A percentile compares a stretch with the other conserved stretches of the same genome.
phyloP scores from a whole-genome alignment of 2,888 invertebrate genomes.

The Drosophila leonis region DNA sequence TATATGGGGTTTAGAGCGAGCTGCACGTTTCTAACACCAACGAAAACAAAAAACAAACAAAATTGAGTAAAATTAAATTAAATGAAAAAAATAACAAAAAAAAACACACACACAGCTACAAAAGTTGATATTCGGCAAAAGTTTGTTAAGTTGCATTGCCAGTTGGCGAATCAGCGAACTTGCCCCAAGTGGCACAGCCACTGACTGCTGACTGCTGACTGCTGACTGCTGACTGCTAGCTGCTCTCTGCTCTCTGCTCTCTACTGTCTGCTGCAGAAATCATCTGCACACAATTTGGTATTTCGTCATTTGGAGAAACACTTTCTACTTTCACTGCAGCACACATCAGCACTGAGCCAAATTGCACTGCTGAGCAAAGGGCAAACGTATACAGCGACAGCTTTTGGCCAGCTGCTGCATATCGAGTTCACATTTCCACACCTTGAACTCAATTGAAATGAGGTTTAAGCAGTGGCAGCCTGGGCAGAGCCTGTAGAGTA shows the following conservation, averaged over 20 bases:
- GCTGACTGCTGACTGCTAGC: too few relatives aligned
- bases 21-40: conserved; percentile 38
- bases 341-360: conserved; percentile 17
- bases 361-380: conserved; percentile 42
- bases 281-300: conserved; percentile 30
- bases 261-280: conserved; percentile 18
- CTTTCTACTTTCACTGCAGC: conserved; percentile 75
- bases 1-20: conserved; percentile 23
- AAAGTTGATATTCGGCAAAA: conserved; percentile 7
- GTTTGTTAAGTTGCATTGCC: conserved; percentile 9
- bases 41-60: conserved; percentile 9
- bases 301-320: conserved; percentile 50
- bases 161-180: background rate
- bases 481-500: background rate
- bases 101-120: background rate
- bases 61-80: conserved; percentile 15
- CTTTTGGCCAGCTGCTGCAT: conserved; percentile 13
- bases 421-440: conserved; percentile 18
- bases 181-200: conserved; percentile 3
- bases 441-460: conserved; percentile 1
- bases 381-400: conserved; percentile 1
- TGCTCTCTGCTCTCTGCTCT: background rate
- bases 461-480: background rate
- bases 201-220: too few relatives aligned
- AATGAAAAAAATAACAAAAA: background rate